These are phyloP conservation scores for Smutsia gigantea DNA, from an alignment of 2,797 vertebrate genomes.

Conservation along the genomic window DNA sequence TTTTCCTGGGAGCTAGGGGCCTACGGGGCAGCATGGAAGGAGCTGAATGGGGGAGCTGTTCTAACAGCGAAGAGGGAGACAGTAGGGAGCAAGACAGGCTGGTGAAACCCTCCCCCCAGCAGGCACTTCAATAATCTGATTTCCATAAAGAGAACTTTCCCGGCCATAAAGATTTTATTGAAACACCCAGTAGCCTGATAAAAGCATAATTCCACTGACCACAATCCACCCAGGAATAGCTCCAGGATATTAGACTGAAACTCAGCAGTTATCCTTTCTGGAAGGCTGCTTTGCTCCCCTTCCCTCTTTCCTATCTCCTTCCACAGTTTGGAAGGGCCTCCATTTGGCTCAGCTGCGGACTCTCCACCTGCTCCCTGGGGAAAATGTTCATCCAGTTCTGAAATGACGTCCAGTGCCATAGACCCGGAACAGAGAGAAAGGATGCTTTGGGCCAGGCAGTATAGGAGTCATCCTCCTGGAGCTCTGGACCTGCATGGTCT, in stretches of 20 bases:
- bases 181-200: conserved; percentile 65
- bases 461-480: neutral
- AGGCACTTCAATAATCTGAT: conserved; percentile 65
- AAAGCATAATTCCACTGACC: conserved; percentile 76
- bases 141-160: conserved; percentile 69
- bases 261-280: conserved; percentile 63
- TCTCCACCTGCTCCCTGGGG: conserved; percentile 28
- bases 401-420: conserved; percentile 56
- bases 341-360: conserved; percentile 66
- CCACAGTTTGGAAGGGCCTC: neutral
- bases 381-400: conserved; percentile 60
- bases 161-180: conserved; percentile 74
- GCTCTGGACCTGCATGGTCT: neutral
- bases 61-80: conserved; percentile 24
- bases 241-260: conserved; percentile 72
- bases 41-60: neutral
- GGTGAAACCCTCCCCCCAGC: conserved; percentile 45
- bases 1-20: conserved; percentile 35
- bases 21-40: neutral
- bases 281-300: conserved; percentile 49
- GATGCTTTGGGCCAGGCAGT: neutral
- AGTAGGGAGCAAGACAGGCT: conserved; percentile 38
- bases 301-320: conserved; percentile 41
- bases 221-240: conserved; percentile 77
- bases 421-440: neutral